Conservation (phyloP, 1,140 invertebrate genomes). For the Anoplophora glabripennis region DNA sequence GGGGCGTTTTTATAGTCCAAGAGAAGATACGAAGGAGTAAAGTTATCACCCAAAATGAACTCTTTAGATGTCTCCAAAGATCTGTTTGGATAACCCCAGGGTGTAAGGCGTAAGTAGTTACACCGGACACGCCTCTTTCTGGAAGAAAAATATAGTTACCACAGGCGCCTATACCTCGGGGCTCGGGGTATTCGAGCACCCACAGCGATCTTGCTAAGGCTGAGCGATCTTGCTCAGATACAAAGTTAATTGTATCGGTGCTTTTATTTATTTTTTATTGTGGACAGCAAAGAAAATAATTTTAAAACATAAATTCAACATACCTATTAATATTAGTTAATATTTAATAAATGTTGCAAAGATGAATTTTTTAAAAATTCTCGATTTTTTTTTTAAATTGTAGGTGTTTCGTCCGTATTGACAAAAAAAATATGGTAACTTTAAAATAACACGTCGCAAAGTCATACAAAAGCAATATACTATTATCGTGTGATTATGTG, state of each 20-base stretch:
- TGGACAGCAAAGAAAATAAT: not conserved
- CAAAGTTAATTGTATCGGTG: not conserved
- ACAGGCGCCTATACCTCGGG: not conserved
- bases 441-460: too few relatives aligned
- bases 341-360: too few relatives aligned
- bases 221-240: not conserved
- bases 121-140: conserved; percentile 52
- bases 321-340: too few relatives aligned
- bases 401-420: too few relatives aligned
- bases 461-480: too few relatives aligned
- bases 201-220: not conserved
- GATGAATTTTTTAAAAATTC: too few relatives aligned
- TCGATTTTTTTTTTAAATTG: too few relatives aligned
- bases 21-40: conserved; percentile 37
- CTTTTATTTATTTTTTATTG: not conserved
- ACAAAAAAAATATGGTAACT: too few relatives aligned
- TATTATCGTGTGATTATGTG: too few relatives aligned
- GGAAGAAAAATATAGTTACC: conserved; percentile 23
- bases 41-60: conserved; percentile 47
- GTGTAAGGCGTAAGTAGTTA: conserved; percentile 68
- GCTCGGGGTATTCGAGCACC: not conserved
- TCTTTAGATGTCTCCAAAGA: conserved; percentile 65
- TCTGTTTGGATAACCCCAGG: conserved; percentile 74
- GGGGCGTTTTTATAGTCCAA: conserved; percentile 57
- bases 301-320: not conserved